Base-by-base conservation (phyloP, 2,888 invertebrate species). In the Pammene aurita region DNA sequence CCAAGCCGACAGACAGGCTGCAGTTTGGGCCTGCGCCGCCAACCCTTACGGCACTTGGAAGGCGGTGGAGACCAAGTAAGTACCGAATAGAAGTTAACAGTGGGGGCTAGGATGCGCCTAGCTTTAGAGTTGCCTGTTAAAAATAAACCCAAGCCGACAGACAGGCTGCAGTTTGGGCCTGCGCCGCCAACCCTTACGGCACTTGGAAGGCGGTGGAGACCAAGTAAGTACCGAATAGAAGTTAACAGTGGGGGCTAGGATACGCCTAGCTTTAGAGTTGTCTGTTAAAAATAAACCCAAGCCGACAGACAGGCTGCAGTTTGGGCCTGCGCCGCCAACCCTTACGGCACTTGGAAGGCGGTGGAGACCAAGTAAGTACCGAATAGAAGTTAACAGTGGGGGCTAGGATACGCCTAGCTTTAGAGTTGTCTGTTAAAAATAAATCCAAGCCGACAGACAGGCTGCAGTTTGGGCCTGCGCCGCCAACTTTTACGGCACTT, bases 21-120 rank as follows among this genome's bases (percentile, higher is more conserved):
- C 75, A 78, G 42, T 87, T 81, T 61, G 94, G 95, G 52, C 95
- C 95, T 1, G 78, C 81, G 18, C 93, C 94, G 0, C 93, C 0
- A 94, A 95, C 72, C 96, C 96, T 0, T 96, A 96, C 78, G 97
- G 97, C 7, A 89, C 94, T 14, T 97, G 97, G 97, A 93, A 94
- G 77, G 93, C 94, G 7, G 94, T 97, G 7, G 92, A 94, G 71
- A 88, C 91, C 74, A 90, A 91, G 95, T 96, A 90, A 83, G 90
- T 58, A 35, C 16, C 5, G n/a, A 35, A 35, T 35, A 35, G n/a
- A n/a, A 35, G 5, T 7, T n/a, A 35, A 35, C 35, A 7, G 35
- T n/a, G n/a, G n/a, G n/a, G n/a, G n/a, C n/a, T n/a, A n/a, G n/a
- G n/a, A n/a, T n/a, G n/a, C n/a, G n/a, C n/a, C n/a, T n/a, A n/a